phyloP scores from a whole-genome alignment of 1,140 invertebrate genomes.

The Reticulitermes speratus region DNA sequence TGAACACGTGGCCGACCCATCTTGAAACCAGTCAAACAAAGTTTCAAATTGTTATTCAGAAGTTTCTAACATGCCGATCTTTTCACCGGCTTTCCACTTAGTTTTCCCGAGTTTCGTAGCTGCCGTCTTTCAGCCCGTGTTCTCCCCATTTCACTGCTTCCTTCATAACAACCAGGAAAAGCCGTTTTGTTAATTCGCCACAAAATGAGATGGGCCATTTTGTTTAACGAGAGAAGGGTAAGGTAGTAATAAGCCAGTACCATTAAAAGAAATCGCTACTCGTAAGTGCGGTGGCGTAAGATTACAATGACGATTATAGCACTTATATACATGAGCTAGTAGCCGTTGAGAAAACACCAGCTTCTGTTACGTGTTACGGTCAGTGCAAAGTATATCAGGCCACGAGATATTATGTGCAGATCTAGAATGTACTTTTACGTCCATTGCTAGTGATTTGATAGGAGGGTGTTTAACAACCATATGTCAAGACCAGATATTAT shows the following conservation, averaged over 20 bases:
- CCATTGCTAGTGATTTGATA: too few relatives aligned
- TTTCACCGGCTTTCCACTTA: not conserved
- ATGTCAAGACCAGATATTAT: too few relatives aligned
- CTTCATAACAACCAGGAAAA: not conserved
- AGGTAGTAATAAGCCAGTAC: not conserved
- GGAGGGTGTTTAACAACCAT: too few relatives aligned
- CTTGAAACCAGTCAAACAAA: too few relatives aligned
- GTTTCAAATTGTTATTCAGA: too few relatives aligned
- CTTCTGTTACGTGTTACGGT: not conserved
- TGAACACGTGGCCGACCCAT: too few relatives aligned
- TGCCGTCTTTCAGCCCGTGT: not conserved
- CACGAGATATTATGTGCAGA: too few relatives aligned
- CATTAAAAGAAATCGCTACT: conserved; percentile 6
- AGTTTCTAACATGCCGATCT: not conserved
- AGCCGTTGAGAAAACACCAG: not conserved
- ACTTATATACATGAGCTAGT: not conserved
- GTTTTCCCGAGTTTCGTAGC: not conserved
- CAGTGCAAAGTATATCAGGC: too few relatives aligned
- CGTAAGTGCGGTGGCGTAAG: not conserved
- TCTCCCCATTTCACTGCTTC: too few relatives aligned
- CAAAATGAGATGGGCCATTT: conserved; percentile 7
- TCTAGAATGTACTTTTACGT: too few relatives aligned
- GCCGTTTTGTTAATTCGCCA: not conserved
- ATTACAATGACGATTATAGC: not conserved
- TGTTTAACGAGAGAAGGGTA: not conserved